These are phyloP conservation scores for Rhimphoctona megacephalus DNA, from an alignment of 2,888 invertebrate species.

Conservation along the genomic window DNA sequence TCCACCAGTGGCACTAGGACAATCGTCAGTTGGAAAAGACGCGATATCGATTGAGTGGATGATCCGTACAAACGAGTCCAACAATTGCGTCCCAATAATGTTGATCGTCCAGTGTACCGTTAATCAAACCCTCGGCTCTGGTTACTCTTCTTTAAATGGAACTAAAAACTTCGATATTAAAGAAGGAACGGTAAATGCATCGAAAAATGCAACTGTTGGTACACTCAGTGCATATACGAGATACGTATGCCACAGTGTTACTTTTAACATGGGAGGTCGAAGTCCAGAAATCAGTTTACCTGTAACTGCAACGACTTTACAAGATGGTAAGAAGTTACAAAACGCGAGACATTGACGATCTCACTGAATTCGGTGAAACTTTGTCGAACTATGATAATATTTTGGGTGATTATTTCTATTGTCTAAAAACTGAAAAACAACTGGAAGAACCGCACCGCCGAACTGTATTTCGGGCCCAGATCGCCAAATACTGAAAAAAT, in stretches of 20 bases:
- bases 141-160: constrained; percentile 70
- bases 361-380: no score
- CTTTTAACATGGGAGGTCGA: constrained; percentile 71
- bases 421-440: neutral
- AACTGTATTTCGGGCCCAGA: neutral
- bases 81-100: constrained; percentile 73
- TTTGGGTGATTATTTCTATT: neutral
- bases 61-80: constrained; percentile 71
- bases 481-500: neutral
- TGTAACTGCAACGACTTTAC: constrained; percentile 70
- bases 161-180: constrained; percentile 28
- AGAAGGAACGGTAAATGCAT: constrained; percentile 43
- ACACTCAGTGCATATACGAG: constrained; percentile 77
- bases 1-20: constrained; percentile 62
- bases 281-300: constrained; percentile 71
- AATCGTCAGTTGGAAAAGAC: constrained; percentile 42
- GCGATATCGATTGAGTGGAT: constrained; percentile 74
- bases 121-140: constrained; percentile 71
- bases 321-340: constrained; percentile 74
- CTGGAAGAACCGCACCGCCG: no score
- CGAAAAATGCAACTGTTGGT: constrained; percentile 66
- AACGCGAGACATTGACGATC: neutral
- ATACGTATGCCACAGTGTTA: constrained; percentile 76
- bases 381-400: neutral
- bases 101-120: constrained; percentile 73